Conservation (phyloP, 2,113 vertebrate species). For the Aspidoscelis tigris region DNA sequence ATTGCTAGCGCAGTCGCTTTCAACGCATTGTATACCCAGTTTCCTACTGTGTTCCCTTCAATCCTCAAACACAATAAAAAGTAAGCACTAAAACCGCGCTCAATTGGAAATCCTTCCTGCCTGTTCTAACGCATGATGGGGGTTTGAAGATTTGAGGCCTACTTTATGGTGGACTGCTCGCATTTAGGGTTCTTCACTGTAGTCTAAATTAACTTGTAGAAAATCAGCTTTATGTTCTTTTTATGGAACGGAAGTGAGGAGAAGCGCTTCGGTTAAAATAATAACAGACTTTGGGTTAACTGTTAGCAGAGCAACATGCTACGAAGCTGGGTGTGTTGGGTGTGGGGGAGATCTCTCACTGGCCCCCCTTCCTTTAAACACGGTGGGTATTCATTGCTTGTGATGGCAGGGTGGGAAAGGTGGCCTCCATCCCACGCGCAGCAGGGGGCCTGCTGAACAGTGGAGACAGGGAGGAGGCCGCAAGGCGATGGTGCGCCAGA, state of each 20-base stretch:
- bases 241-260: neutral
- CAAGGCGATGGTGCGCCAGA: neutral
- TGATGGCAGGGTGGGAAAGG: neutral
- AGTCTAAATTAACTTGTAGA: neutral
- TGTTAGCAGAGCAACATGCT: neutral
- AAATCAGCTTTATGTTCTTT: neutral
- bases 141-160: neutral
- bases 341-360: neutral
- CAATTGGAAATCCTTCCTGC: neutral
- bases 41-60: conserved; percentile 21
- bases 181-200: neutral
- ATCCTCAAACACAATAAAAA: conserved; percentile 32
- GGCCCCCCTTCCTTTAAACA: no score
- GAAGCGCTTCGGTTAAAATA: neutral
- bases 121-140: conserved; percentile 13
- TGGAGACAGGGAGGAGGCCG: no score
- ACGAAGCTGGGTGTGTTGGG: neutral
- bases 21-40: neutral
- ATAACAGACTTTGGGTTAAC: neutral
- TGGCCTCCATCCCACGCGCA: neutral
- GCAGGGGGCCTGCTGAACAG: neutral
- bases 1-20: neutral
- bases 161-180: conserved; percentile 10
- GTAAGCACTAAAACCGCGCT: conserved; percentile 14
- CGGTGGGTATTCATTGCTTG: no score